A percentile compares a stretch with the other conserved stretches of the same genome.
Conservation (phyloP, 35 echinoderm and acorn worm genomes). For the Amphiura filiformis region DNA sequence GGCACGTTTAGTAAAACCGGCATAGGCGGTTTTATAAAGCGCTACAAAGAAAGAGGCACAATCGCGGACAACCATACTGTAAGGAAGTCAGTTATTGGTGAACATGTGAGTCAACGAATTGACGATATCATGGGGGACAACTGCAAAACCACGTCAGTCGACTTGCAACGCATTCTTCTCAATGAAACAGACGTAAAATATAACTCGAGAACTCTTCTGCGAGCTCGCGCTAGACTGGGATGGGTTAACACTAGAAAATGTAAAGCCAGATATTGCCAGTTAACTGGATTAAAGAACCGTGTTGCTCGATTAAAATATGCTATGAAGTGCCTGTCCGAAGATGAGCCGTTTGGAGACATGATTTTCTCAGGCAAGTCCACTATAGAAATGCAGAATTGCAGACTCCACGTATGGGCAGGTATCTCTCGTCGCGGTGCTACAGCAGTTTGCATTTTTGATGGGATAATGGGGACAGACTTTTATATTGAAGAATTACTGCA, state of each 20-base stretch:
- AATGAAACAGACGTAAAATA: no score
- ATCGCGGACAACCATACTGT: no score
- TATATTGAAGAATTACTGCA: neutral
- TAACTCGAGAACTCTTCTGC: no score
- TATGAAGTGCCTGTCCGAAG: neutral
- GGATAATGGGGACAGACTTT: constrained; percentile 27
- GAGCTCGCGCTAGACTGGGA: no score
- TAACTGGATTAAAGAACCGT: constrained; percentile 7
- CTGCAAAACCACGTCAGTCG: constrained; percentile 14
- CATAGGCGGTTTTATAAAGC: no score
- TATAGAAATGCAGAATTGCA: constrained; percentile 50
- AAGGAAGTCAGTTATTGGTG: no score
- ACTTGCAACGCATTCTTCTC: neutral
- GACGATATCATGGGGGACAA: neutral
- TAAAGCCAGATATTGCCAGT: constrained; percentile 25
- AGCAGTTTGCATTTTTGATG: constrained; percentile 14
- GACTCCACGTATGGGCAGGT: constrained; percentile 36
- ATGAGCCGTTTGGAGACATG: constrained; percentile 44
- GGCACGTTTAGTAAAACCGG: no score
- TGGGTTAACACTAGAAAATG: constrained; percentile 46
- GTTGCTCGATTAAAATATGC: constrained; percentile 11
- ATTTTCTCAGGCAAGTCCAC: constrained; percentile 60
- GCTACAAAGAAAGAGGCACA: no score
- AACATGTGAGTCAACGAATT: no score
- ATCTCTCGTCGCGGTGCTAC: constrained; percentile 15